phyloP scores from a whole-genome alignment of 2,797 vertebrate species.

The Mycteria americana region DNA sequence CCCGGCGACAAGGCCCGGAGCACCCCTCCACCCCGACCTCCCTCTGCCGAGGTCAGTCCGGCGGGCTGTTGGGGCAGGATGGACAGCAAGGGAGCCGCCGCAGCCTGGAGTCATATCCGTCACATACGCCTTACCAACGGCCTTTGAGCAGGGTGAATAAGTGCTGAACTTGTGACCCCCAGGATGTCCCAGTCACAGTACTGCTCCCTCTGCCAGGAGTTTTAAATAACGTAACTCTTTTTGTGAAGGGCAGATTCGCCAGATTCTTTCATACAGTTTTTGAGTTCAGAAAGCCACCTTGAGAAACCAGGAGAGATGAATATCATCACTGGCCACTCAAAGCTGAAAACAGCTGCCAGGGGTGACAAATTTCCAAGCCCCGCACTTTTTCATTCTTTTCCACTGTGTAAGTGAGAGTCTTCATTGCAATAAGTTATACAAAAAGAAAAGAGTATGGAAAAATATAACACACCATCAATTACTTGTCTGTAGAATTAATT shows the following conservation, averaged over 20 bases:
- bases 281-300: background rate
- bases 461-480: background rate
- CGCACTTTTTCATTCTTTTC: background rate
- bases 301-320: background rate
- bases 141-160: background rate
- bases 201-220: background rate
- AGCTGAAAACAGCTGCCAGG: background rate
- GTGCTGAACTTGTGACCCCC: background rate
- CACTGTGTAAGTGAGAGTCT: background rate
- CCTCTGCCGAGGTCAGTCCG: background rate
- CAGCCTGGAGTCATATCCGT: background rate
- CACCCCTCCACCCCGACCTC: background rate
- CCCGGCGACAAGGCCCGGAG: accelerated
- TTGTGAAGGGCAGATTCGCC: too few species aligned
- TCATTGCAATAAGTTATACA: background rate
- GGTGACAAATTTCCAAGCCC: background rate
- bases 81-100: background rate
- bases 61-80: background rate
- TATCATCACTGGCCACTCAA: background rate
- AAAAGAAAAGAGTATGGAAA: background rate
- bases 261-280: background rate
- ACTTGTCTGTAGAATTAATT: background rate
- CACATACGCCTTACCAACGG: accelerated
- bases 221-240: background rate
- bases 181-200: background rate